Conservation (phyloP, 2,113 vertebrate genomes). For the Clinocottus analis region DNA sequence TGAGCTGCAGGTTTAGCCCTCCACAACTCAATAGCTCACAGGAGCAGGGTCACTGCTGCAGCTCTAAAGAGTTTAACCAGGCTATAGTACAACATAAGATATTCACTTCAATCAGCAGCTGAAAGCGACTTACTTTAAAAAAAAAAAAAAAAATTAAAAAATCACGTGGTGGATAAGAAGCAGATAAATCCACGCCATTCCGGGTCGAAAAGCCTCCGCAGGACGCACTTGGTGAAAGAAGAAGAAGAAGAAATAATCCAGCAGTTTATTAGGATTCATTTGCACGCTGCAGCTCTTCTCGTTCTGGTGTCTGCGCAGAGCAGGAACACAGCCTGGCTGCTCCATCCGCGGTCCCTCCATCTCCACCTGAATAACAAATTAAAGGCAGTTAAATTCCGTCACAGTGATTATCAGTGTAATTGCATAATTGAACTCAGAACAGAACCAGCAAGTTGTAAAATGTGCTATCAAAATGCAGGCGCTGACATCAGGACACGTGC, state of each 20-base stretch:
- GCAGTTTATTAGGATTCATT: constrained; percentile 53
- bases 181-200: constrained; percentile 51
- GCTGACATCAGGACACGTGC: constrained; percentile 73
- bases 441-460: constrained; percentile 76
- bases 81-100: background rate
- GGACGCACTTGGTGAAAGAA: constrained; percentile 36
- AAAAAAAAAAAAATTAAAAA: too few species aligned
- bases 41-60: background rate
- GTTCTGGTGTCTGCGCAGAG: constrained; percentile 61
- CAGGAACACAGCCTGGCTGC: constrained; percentile 57
- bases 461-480: constrained; percentile 68
- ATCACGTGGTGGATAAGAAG: constrained; percentile 55
- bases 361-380: constrained; percentile 81
- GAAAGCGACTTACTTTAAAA: constrained; percentile 62
- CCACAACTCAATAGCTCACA: constrained; percentile 6
- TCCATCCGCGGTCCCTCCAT: constrained; percentile 65
- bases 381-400: constrained; percentile 76
- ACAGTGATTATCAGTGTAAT: constrained; percentile 78
- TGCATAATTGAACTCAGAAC: constrained; percentile 74
- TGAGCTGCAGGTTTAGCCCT: constrained; percentile 21
- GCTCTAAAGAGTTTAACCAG: constrained; percentile 7
- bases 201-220: constrained; percentile 53
- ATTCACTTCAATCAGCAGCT: constrained; percentile 7
- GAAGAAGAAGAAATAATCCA: constrained; percentile 47
- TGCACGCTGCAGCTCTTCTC: constrained; percentile 57